A percentile compares a stretch with the other conserved stretches of the same genome.
Conservation (phyloP, 2,888 invertebrate species). For the Lymantria monacha region DNA sequence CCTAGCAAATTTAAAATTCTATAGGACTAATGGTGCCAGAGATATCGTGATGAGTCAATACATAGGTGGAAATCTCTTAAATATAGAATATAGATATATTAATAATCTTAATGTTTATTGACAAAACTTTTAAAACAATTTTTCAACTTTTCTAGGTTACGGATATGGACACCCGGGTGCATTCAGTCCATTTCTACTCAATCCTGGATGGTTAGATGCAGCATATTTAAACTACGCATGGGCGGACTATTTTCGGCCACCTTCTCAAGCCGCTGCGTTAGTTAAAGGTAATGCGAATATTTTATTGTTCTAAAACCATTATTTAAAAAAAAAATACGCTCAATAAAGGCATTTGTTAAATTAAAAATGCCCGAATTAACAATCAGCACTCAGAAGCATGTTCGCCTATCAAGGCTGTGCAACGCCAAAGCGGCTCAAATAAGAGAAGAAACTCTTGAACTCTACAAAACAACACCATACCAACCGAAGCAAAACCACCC, state of each 20-base stretch:
- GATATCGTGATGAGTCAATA: no score
- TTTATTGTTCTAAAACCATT: background rate
- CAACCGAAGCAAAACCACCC: conserved; percentile 82
- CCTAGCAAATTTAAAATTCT: no score
- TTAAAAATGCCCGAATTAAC: conserved; percentile 76
- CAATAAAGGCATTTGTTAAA: conserved; percentile 71
- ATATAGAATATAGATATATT: no score
- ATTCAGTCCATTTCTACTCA: conserved; percentile 90
- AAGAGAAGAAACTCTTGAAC: conserved; percentile 80
- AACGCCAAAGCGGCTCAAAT: conserved; percentile 78
- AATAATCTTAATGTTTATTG: background rate
- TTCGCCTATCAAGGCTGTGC: conserved; percentile 76
- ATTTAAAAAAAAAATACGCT: conserved; percentile 23
- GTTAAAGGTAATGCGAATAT: conserved; percentile 79
- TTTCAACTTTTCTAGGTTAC: conserved; percentile 83
- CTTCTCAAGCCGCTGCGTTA: conserved; percentile 69
- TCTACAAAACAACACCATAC: conserved; percentile 78
- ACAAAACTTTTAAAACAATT: background rate
- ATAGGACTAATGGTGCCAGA: no score
- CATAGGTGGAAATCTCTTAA: no score
- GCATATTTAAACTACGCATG: conserved; percentile 91
- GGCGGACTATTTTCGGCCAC: conserved; percentile 86
- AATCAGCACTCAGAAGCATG: conserved; percentile 77
- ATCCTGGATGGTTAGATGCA: conserved; percentile 92
- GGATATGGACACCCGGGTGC: conserved; percentile 90